These are phyloP conservation scores for Bucorvus abyssinicus DNA, from an alignment of 2,797 vertebrate genomes.

Conservation along the genomic window DNA sequence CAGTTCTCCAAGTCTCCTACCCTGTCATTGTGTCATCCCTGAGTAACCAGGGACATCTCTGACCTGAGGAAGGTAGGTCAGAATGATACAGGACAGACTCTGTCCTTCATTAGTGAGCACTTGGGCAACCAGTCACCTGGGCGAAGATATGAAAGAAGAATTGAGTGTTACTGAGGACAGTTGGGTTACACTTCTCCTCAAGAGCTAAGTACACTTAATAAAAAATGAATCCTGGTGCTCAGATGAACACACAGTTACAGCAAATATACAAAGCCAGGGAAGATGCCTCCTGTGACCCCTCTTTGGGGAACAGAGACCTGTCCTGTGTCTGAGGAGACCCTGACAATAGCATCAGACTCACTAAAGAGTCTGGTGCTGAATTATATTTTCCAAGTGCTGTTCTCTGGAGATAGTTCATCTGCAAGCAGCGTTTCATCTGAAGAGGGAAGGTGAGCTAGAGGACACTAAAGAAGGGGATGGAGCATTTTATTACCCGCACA, in stretches of 20 bases:
- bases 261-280: not conserved
- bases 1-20: not conserved
- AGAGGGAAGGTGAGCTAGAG: conserved; percentile 37
- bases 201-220: not conserved
- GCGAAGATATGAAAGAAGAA: not conserved
- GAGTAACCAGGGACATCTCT: not conserved
- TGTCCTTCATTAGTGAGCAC: not conserved
- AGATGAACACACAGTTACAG: not conserved
- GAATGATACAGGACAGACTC: too few species aligned
- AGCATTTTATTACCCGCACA: conserved; percentile 1
- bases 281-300: not conserved
- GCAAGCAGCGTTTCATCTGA: not conserved
- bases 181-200: not conserved
- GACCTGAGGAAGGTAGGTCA: not conserved
- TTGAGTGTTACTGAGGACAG: not conserved
- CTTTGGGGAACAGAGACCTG: not conserved
- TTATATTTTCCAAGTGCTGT: not conserved
- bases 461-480: not conserved
- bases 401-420: not conserved
- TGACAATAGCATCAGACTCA: not conserved
- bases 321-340: not conserved
- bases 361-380: not conserved
- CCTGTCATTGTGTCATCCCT: not conserved
- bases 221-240: not conserved
- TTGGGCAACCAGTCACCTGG: not conserved